A percentile compares a stretch with the other conserved stretches of the same genome.
Conservation (phyloP, 2,888 invertebrate genomes). For the Parnassius glacialis region DNA sequence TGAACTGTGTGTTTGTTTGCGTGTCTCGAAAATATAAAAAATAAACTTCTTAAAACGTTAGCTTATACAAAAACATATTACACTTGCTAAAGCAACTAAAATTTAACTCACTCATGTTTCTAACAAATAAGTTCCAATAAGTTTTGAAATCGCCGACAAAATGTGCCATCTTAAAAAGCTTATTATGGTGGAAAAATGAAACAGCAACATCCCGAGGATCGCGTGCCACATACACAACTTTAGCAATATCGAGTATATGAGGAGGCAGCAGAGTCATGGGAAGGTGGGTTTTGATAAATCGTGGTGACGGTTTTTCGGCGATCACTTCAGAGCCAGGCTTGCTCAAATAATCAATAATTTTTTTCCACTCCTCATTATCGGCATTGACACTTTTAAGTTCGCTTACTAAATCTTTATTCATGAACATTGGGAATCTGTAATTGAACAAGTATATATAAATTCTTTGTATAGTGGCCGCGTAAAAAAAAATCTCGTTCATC, state of each 20-base stretch:
- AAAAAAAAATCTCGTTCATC: no score
- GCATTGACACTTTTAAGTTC: neutral
- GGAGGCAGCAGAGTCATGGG: conserved; percentile 85
- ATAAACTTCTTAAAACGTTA: neutral
- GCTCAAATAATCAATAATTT: neutral
- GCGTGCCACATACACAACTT: conserved; percentile 87
- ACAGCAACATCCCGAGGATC: conserved; percentile 90
- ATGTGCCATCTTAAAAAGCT: conserved; percentile 67
- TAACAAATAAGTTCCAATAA: conserved; percentile 83
- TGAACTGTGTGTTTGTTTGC: no score
- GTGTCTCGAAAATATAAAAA: no score
- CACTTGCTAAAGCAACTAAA: no score
- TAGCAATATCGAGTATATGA: conserved; percentile 64
- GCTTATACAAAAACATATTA: neutral
- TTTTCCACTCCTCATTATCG: conserved; percentile 2
- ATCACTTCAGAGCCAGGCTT: conserved; percentile 1
- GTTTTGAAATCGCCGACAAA: conserved; percentile 81
- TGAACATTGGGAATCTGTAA: conserved; percentile 19
- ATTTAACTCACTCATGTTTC: conserved; percentile 75
- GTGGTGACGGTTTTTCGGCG: conserved; percentile 38
- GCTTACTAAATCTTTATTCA: conserved; percentile 2
- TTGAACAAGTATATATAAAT: no score
- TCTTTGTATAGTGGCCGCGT: no score
- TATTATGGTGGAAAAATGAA: conserved; percentile 80
- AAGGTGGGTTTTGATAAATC: conserved; percentile 79